phyloP scores from a whole-genome alignment of 2,797 vertebrate species.

The Sebastolobus alascanus region DNA sequence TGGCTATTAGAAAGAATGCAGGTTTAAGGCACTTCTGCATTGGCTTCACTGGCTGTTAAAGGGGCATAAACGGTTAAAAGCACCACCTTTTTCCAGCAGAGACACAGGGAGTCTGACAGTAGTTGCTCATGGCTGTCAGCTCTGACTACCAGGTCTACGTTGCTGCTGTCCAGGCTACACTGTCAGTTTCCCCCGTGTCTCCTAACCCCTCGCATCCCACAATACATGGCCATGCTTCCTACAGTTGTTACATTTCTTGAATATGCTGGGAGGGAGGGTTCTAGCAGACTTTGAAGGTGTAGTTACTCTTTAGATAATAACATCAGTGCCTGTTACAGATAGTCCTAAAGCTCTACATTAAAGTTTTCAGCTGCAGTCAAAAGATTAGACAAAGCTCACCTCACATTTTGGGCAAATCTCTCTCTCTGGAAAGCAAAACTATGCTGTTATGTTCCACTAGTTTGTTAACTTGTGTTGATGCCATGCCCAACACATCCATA shows the following conservation, averaged over 20 bases:
- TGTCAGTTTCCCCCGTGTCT: not conserved
- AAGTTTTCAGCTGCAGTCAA: not conserved
- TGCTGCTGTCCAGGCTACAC: not conserved
- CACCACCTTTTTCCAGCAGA: not conserved
- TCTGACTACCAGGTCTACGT: not conserved
- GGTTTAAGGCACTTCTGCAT: too few species aligned
- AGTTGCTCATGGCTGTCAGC: not conserved
- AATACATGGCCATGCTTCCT: not conserved
- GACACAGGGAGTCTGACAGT: not conserved
- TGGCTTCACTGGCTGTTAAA: not conserved
- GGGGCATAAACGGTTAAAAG: not conserved
- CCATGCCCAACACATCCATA: not conserved
- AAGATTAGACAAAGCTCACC: not conserved
- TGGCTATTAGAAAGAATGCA: too few species aligned
- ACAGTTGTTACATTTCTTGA: not conserved
- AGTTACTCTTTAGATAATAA: conserved; percentile 2
- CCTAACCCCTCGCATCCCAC: not conserved
- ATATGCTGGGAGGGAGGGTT: not conserved
- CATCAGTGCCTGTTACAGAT: not conserved
- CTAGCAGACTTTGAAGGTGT: not conserved
- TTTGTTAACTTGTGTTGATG: conserved; percentile 8
- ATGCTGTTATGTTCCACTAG: not conserved
- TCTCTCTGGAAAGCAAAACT: conserved; percentile 11
- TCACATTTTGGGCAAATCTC: not conserved
- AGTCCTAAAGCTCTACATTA: not conserved